These are phyloP conservation scores for Thalassophryne amazonica DNA, from an alignment of 2,797 vertebrate genomes.

Conservation along the genomic window DNA sequence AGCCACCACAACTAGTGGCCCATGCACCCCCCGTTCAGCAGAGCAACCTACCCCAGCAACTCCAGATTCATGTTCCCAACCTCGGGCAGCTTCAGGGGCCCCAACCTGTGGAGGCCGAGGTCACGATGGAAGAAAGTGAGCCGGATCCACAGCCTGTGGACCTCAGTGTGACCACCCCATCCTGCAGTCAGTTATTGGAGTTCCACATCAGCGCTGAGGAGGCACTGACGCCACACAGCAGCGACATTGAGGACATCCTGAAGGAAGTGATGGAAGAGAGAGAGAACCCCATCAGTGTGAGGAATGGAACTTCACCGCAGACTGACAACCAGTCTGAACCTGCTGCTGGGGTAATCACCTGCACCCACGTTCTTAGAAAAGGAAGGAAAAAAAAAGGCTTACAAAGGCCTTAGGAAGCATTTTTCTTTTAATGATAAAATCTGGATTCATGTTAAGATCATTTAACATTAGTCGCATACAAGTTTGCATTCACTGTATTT, in stretches of 20 bases:
- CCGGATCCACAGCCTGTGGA: slow-evolving; percentile 65
- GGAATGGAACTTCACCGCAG: slow-evolving; percentile 23
- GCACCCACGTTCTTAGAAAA: too few relatives aligned
- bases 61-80: slow-evolving; percentile 23
- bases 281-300: slow-evolving; percentile 42
- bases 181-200: slow-evolving; percentile 51
- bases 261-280: slow-evolving; percentile 66
- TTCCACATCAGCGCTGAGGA: slow-evolving; percentile 39
- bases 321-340: slow-evolving; percentile 32
- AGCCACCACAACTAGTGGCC: background rate
- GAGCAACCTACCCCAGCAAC: slow-evolving; percentile 9
- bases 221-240: slow-evolving; percentile 16
- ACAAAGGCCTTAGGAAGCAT: too few relatives aligned
- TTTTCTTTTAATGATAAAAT: background rate
- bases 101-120: slow-evolving; percentile 39
- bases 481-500: background rate
- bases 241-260: slow-evolving; percentile 65
- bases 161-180: slow-evolving; percentile 29
- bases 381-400: too few relatives aligned
- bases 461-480: background rate
- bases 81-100: slow-evolving; percentile 16
- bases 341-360: slow-evolving; percentile 54
- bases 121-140: slow-evolving; percentile 50
- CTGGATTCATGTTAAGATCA: background rate
- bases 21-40: slow-evolving; percentile 10